These are phyloP conservation scores for Macrophya alboannulata DNA, from an alignment of 2,888 invertebrate species.

Conservation along the genomic window DNA sequence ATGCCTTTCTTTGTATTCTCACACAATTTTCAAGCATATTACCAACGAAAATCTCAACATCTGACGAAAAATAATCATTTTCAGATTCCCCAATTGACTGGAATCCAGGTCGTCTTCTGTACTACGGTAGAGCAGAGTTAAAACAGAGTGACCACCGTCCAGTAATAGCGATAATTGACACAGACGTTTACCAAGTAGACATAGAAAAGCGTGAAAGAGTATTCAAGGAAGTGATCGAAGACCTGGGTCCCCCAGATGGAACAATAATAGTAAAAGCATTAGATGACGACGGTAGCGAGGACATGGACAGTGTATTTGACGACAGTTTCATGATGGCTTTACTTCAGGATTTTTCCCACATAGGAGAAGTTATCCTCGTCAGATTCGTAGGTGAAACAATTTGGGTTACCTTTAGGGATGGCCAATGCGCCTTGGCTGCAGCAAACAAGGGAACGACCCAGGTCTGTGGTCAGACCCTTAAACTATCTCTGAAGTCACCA, in stretches of 20 bases:
- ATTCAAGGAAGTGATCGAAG: slow-evolving; percentile 92
- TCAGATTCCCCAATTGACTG: slow-evolving; percentile 82
- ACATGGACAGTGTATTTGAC: slow-evolving; percentile 86
- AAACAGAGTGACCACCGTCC: slow-evolving; percentile 99
- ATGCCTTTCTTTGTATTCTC: not conserved
- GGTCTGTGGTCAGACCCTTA: slow-evolving; percentile 86
- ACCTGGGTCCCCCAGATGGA: slow-evolving; percentile 97
- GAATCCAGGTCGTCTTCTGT: slow-evolving; percentile 90
- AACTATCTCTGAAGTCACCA: slow-evolving; percentile 90
- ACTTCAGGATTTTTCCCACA: slow-evolving; percentile 90
- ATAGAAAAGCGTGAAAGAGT: slow-evolving; percentile 89
- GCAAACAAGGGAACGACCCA: slow-evolving; percentile 81
- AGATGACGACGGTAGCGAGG: slow-evolving; percentile 80
- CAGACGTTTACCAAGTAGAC: slow-evolving; percentile 92
- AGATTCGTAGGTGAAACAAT: slow-evolving; percentile 94
- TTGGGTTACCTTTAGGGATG: slow-evolving; percentile 96
- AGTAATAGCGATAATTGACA: slow-evolving; percentile 94
- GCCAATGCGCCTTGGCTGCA: slow-evolving; percentile 92
- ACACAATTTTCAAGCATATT: not conserved
- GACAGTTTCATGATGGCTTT: slow-evolving; percentile 91
- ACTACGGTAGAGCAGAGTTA: slow-evolving; percentile 96
- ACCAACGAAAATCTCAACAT: not conserved
- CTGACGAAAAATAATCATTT: not conserved
- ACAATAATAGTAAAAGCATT: slow-evolving; percentile 90
- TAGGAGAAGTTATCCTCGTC: slow-evolving; percentile 95